These are phyloP conservation scores for Rhinoraja longicauda DNA, from an alignment of 2,797 vertebrate genomes.

Conservation along the genomic window DNA sequence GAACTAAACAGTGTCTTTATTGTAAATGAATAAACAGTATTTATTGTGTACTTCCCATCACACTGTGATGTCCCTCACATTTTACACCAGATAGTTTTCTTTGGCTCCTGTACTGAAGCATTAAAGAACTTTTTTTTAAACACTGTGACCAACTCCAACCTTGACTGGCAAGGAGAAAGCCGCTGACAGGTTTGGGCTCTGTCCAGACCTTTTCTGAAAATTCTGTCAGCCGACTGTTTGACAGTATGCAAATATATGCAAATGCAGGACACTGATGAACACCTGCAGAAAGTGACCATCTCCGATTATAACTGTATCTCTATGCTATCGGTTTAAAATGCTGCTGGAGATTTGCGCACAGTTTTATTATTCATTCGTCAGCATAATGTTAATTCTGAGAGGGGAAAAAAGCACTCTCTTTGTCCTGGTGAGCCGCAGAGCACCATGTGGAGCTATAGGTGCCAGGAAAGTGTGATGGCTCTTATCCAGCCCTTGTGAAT, in stretches of 20 bases:
- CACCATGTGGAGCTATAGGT: conserved; percentile 52
- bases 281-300: conserved; percentile 73
- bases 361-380: conserved; percentile 76
- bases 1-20: conserved; percentile 60
- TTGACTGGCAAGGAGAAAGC: conserved; percentile 70
- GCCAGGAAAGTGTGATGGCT: conserved; percentile 72
- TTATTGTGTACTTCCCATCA: conserved; percentile 62
- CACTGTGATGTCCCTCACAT: conserved; percentile 63
- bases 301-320: conserved; percentile 59
- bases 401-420: conserved; percentile 53
- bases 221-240: conserved; percentile 82
- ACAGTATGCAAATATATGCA: conserved; percentile 98
- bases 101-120: conserved; percentile 50
- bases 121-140: conserved; percentile 56
- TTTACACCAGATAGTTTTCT: conserved; percentile 38
- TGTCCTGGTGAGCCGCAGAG: conserved; percentile 54
- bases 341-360: conserved; percentile 58
- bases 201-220: conserved; percentile 85
- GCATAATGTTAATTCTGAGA: conserved; percentile 62
- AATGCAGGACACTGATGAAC: conserved; percentile 73
- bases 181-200: conserved; percentile 80
- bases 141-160: conserved; percentile 62
- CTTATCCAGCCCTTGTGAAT: conserved; percentile 77
- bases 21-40: conserved; percentile 65
- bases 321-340: conserved; percentile 60